Conservation (phyloP, 1,140 invertebrate genomes). For the Zelostemma sp. region DNA sequence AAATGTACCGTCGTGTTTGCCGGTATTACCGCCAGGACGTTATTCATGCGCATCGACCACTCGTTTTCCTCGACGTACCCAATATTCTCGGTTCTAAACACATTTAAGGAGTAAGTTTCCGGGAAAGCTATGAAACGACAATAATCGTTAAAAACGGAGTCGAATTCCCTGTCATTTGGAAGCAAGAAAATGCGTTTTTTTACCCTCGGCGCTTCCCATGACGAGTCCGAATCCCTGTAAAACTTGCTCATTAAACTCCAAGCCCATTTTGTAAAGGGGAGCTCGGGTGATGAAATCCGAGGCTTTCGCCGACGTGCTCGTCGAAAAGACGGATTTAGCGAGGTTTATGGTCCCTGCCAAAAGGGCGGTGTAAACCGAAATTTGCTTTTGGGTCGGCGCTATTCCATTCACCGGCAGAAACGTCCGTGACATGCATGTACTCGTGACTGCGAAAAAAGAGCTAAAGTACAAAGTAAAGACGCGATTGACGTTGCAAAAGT, state of each 20-base stretch:
- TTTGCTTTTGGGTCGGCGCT: slow-evolving; percentile 70
- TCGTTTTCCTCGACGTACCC: slow-evolving; percentile 72
- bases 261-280: slow-evolving; percentile 70
- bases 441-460: slow-evolving; percentile 44
- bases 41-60: slow-evolving; percentile 81
- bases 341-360: slow-evolving; percentile 75
- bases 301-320: slow-evolving; percentile 55
- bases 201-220: slow-evolving; percentile 75
- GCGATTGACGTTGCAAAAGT: too few relatives aligned
- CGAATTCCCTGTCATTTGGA: too few relatives aligned
- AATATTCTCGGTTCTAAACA: slow-evolving; percentile 63
- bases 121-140: slow-evolving; percentile 53
- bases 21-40: slow-evolving; percentile 72
- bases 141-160: not conserved
- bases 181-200: too few relatives aligned
- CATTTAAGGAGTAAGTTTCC: slow-evolving; percentile 54
- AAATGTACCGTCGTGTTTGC: slow-evolving; percentile 47
- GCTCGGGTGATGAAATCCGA: slow-evolving; percentile 67
- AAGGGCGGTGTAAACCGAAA: slow-evolving; percentile 76
- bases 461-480: slow-evolving; percentile 38
- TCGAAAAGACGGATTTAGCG: slow-evolving; percentile 60
- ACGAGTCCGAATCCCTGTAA: slow-evolving; percentile 77
- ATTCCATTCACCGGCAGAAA: slow-evolving; percentile 68
- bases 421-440: slow-evolving; percentile 69
- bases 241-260: slow-evolving; percentile 75